Base-by-base conservation (phyloP, 2,113 vertebrate species). In the Microtus pennsylvanicus region DNA sequence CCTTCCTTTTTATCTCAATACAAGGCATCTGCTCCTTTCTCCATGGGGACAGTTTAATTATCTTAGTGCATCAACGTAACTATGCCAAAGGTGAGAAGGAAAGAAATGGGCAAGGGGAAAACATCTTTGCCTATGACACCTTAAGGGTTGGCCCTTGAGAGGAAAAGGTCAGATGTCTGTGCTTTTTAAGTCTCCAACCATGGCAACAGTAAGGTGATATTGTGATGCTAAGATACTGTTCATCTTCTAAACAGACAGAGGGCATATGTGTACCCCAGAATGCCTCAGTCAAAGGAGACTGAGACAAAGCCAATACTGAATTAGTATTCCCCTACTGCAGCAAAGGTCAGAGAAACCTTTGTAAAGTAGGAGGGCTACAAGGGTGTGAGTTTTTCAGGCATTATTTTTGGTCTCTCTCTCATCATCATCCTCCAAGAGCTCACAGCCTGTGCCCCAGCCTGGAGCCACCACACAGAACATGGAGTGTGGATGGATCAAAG, bases 21-120 rank as follows among this genome's bases (percentile, higher is more conserved):
- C 5, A 14, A 95, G 69, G 26, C 47, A 22, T 75, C 89, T 97
- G 91, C n/a, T 83, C 52, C 80, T 95, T 89, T 94, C 88, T 80
- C 74, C 77, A 87, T 8, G 6, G 58, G 61, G 82, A 65, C 24
- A 75, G 50, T 67, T 90, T 89, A 91, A 96, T 96, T 92, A 87
- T 50, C 74, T 63, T 75, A 94, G 81, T 24, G 7, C 88, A 26
- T 88, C 72, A 55, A 88, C 4, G 19, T 38, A 89, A 58, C 38
- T 58, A 78, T 88, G 50, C 72, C 72, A 61, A 91, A 92, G 42
- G 45, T 58, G 69, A 19, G 92, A 91, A 76, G 5, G 65, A 70
- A 83, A 93, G 63, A 85, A 91, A 87, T 33, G 47, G 42, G 55
- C 35, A 74, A 65, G 47, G 61, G 82, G 92, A 87, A 87, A 83